phyloP scores from a whole-genome alignment of 2,113 vertebrate species.

The Oryzias curvinotus region DNA sequence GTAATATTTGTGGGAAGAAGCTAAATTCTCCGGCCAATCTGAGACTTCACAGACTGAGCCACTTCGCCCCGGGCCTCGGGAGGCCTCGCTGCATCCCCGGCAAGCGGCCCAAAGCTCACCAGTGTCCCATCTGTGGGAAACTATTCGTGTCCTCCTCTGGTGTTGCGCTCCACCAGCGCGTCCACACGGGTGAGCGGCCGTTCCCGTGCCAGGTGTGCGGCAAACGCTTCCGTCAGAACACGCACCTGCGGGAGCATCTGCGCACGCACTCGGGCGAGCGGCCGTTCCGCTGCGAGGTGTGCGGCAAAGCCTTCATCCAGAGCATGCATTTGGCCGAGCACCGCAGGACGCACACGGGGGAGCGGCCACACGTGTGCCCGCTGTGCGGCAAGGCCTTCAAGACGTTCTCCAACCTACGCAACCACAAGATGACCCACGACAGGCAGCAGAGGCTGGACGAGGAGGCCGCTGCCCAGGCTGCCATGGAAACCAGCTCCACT shows the following conservation, averaged over 20 bases:
- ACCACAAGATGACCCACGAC: constrained; percentile 86
- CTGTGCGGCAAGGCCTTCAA: constrained; percentile 87
- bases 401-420: constrained; percentile 88
- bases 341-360: constrained; percentile 84
- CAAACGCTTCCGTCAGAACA: constrained; percentile 89
- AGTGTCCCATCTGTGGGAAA: constrained; percentile 83
- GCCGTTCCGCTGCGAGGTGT: constrained; percentile 85
- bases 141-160: constrained; percentile 86
- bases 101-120: constrained; percentile 77
- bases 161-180: constrained; percentile 85
- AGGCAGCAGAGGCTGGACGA: constrained; percentile 66
- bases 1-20: constrained; percentile 78
- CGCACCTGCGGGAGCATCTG: constrained; percentile 88
- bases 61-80: constrained; percentile 49
- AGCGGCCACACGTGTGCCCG: constrained; percentile 82
- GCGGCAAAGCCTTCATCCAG: constrained; percentile 86
- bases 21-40: constrained; percentile 78
- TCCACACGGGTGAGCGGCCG: constrained; percentile 81
- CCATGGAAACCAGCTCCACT: constrained; percentile 37
- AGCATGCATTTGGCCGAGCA: constrained; percentile 90
- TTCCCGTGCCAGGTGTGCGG: constrained; percentile 83
- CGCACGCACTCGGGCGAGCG: constrained; percentile 87
- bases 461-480: constrained; percentile 39
- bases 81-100: constrained; percentile 37
- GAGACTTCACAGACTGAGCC: constrained; percentile 75